phyloP scores from a whole-genome alignment of 2,113 vertebrate genomes.

The Hyperopisus bebe region DNA sequence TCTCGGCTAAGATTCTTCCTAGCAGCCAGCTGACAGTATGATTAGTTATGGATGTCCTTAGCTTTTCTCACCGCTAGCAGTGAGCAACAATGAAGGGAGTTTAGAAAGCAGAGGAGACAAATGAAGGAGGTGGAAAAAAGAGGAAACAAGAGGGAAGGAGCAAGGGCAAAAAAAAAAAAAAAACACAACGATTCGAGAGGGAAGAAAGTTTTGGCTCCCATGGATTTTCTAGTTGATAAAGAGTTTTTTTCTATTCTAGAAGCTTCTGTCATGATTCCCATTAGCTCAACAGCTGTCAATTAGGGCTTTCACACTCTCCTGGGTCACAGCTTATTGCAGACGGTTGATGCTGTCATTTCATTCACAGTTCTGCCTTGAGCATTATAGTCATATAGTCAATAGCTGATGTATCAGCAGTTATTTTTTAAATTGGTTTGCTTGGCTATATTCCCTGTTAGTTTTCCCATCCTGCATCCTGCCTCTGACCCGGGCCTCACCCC shows the following conservation, averaged over 20 bases:
- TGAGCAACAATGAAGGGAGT: conserved; percentile 53
- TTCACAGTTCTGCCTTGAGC: conserved; percentile 93
- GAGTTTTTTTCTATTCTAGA: conserved; percentile 51
- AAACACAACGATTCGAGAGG: background rate
- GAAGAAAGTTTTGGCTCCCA: conserved; percentile 4
- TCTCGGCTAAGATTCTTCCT: conserved; percentile 67
- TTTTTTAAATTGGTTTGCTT: conserved; percentile 91
- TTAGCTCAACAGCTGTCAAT: conserved; percentile 97
- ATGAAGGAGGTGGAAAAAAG: conserved; percentile 41
- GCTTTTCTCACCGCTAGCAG: conserved; percentile 53
- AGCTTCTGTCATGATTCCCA: conserved; percentile 81
- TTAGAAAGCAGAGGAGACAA: conserved; percentile 8
- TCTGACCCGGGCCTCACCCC: conserved; percentile 23
- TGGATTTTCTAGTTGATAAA: conserved; percentile 12
- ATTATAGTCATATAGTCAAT: conserved; percentile 88
- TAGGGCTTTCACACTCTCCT: conserved; percentile 86
- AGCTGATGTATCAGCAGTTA: conserved; percentile 97
- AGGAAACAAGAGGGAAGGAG: conserved; percentile 37
- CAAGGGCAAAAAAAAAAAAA: conserved; percentile 11
- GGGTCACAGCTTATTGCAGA: conserved; percentile 91
- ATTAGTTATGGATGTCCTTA: conserved; percentile 74
- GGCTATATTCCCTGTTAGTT: conserved; percentile 67
- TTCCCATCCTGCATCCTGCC: conserved; percentile 36
- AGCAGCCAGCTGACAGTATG: conserved; percentile 72
- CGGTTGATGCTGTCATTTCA: conserved; percentile 94